Evolutionary conservation across 2,797 vertebrate species (phyloP).

Genomic region (Poeciliopsis paucimaculata): DNA sequence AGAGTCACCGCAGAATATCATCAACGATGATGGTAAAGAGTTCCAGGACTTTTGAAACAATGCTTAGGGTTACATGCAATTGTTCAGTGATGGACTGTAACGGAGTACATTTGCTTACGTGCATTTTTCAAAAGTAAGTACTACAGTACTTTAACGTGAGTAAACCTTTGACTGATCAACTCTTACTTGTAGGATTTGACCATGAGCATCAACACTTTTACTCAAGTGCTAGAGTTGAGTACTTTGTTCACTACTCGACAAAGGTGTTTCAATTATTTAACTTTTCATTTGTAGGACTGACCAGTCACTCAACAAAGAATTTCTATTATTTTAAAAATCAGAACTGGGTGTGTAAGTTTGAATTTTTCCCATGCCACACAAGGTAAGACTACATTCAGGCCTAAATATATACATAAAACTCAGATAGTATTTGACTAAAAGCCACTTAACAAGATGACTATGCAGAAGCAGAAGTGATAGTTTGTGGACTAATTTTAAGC

Average conservation of each 20-base stretch:
- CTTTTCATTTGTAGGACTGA: background rate
- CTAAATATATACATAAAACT: background rate
- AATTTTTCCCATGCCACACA: background rate
- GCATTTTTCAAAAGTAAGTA: no score
- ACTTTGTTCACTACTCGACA: background rate
- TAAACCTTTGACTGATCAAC: no score
- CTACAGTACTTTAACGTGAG: no score
- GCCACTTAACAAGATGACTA: background rate
- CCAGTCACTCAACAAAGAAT: background rate
- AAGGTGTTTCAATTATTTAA: background rate
- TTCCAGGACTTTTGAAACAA: conserved; percentile 13
- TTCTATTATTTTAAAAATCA: background rate
- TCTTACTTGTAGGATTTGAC: no score
- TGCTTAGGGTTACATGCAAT: background rate
- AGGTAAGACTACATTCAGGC: background rate
- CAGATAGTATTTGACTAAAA: background rate
- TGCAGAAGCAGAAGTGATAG: no score
- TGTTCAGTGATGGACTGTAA: no score
- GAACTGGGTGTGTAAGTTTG: background rate
- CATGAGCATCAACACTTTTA: no score
- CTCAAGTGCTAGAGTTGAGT: no score
- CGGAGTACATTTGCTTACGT: no score
- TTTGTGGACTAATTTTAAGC: no score
- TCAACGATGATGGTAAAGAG: conserved; percentile 2
- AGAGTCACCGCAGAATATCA: conserved; percentile 19